A percentile compares a stretch with the other conserved stretches of the same genome.
Evolutionary conservation across 2,888 invertebrate species (phyloP).

Genomic region (Leptarthrus brevirostris): DNA sequence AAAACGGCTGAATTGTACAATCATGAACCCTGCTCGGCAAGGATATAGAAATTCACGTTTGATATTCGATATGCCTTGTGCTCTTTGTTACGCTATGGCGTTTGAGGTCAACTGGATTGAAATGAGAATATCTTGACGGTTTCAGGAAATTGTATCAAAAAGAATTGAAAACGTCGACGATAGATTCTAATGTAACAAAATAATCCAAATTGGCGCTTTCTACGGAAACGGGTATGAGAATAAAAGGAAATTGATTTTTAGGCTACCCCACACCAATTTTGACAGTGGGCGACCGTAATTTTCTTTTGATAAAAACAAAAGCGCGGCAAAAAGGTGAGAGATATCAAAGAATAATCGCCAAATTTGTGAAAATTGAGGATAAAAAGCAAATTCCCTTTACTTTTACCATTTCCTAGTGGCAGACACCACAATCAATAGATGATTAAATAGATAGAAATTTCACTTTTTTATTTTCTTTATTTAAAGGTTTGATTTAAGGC

Average conservation of each 20-base stretch:
- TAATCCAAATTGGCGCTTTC: not conserved
- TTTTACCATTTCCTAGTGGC: too few relatives aligned
- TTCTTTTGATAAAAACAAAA: too few relatives aligned
- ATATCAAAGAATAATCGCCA: too few relatives aligned
- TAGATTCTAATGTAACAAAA: not conserved
- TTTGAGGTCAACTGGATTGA: not conserved
- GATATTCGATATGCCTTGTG: conserved; percentile 1
- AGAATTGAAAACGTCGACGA: not conserved
- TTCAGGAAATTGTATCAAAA: not conserved
- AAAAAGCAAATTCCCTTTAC: too few relatives aligned
- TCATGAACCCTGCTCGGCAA: not conserved
- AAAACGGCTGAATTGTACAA: not conserved
- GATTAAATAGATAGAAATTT: too few relatives aligned
- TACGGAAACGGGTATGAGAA: not conserved
- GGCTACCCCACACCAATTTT: not conserved
- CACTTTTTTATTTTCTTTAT: too few relatives aligned
- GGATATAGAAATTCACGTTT: not conserved
- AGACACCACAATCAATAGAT: too few relatives aligned
- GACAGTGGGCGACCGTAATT: too few relatives aligned
- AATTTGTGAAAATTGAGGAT: too few relatives aligned
- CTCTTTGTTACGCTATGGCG: not conserved
- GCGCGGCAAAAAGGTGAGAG: too few relatives aligned
- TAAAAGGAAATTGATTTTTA: not conserved
- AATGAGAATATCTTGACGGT: not conserved
- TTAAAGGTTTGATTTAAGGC: too few relatives aligned